phyloP scores from a whole-genome alignment of 2,113 vertebrate genomes.

The Indri indri region DNA sequence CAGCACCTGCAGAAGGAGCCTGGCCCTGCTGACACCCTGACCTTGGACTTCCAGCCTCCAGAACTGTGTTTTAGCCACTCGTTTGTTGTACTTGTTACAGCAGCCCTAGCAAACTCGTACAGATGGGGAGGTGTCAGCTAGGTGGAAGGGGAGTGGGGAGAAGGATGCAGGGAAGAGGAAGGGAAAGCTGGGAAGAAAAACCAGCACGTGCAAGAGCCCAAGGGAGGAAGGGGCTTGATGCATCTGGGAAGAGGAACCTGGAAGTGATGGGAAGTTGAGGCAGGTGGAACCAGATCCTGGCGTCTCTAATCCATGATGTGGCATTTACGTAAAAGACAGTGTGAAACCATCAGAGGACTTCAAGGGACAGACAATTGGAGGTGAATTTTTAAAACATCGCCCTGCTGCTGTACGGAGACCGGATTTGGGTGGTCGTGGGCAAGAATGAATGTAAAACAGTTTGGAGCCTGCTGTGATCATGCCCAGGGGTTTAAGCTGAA shows the following conservation, averaged over 20 bases:
- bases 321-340: rapidly evolving
- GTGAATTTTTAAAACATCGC: not conserved
- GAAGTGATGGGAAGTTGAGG: not conserved
- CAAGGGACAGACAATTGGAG: not conserved
- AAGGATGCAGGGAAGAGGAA: too few species aligned
- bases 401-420: too few species aligned
- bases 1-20: not conserved
- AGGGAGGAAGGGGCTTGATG: not conserved
- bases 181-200: too few species aligned
- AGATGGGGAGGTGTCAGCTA: not conserved
- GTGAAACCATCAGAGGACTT: not conserved
- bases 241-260: rapidly evolving
- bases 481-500: too few species aligned
- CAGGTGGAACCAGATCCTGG: not conserved
- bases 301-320: rapidly evolving
- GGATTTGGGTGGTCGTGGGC: not conserved
- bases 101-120: not conserved
- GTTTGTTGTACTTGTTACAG: not conserved
- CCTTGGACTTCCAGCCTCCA: too few species aligned
- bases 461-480: rapidly evolving
- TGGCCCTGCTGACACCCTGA: not conserved
- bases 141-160: too few species aligned
- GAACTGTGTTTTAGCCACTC: not conserved
- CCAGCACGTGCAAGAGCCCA: rapidly evolving
- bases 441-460: rapidly evolving